Conservation (phyloP, 2,888 invertebrate species). For the Zelleria hepariella region DNA sequence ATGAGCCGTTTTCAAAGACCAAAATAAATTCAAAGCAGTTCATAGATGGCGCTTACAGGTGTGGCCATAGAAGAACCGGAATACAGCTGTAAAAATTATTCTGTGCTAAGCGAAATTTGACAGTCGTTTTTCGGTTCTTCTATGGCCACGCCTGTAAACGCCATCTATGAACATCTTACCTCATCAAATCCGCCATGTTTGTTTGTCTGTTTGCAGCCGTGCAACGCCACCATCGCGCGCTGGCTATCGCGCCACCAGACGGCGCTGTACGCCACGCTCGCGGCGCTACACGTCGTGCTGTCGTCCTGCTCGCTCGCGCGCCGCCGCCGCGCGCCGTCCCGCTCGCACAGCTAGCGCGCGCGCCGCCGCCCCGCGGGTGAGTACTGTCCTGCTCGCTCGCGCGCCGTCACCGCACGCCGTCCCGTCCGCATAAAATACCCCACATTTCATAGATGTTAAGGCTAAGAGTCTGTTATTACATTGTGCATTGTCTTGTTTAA, state of each 20-base stretch:
- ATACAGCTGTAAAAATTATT: no score
- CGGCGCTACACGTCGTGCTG: conserved; percentile 36
- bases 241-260: conserved; percentile 40
- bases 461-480: background rate
- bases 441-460: background rate
- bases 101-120: no score
- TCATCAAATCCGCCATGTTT: background rate
- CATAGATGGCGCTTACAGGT: no score
- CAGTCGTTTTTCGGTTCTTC: no score
- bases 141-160: no score
- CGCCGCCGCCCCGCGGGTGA: conserved; percentile 32
- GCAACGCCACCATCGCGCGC: conserved; percentile 27
- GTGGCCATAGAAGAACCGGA: no score
- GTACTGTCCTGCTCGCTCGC: background rate
- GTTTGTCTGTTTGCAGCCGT: conserved; percentile 30
- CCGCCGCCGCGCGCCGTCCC: conserved; percentile 30
- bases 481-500: background rate
- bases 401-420: background rate
- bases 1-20: no score
- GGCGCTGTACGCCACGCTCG: conserved; percentile 34
- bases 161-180: no score
- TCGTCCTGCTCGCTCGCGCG: conserved; percentile 48
- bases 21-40: no score
- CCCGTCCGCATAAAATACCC: background rate
- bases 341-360: conserved; percentile 45